Evolutionary conservation across 2,888 invertebrate genomes (phyloP).

Genomic region (Standfussiana lucernea): DNA sequence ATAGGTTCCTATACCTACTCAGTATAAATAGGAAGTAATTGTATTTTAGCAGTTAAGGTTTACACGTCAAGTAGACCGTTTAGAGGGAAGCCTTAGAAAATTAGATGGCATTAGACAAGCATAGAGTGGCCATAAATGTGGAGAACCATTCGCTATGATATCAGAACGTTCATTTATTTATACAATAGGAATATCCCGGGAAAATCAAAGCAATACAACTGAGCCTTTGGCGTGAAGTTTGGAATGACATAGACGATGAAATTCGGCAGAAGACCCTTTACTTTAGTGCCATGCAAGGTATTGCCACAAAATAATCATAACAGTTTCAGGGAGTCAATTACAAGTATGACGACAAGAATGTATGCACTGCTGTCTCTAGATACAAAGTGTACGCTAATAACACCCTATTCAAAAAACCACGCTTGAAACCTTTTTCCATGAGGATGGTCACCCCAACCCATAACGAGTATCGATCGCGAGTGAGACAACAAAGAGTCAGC

Average conservation of each 20-base stretch:
- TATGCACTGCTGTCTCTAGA: neutral
- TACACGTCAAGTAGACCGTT: slow-evolving; percentile 77
- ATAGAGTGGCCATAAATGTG: slow-evolving; percentile 71
- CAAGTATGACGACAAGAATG: neutral
- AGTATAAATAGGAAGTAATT: slow-evolving; percentile 28
- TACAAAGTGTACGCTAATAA: neutral
- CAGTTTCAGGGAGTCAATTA: neutral
- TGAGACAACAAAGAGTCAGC: slow-evolving; percentile 80
- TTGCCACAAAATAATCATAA: slow-evolving; percentile 4
- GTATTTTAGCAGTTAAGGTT: slow-evolving; percentile 70
- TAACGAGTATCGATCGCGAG: slow-evolving; percentile 84
- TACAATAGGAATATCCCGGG: neutral
- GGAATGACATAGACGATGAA: neutral
- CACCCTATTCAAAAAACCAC: neutral
- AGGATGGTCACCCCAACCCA: slow-evolving; percentile 83
- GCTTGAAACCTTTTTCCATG: slow-evolving; percentile 34
- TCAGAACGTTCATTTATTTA: neutral
- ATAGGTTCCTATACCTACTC: neutral
- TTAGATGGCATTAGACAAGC: slow-evolving; percentile 64
- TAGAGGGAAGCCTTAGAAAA: slow-evolving; percentile 80
- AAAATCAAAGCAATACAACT: neutral
- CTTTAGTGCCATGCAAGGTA: neutral
- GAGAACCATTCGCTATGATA: neutral
- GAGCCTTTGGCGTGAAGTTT: neutral
- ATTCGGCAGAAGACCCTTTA: neutral